Conservation (phyloP, 1,140 invertebrate genomes). For the Phymorhynchus buccinoides region DNA sequence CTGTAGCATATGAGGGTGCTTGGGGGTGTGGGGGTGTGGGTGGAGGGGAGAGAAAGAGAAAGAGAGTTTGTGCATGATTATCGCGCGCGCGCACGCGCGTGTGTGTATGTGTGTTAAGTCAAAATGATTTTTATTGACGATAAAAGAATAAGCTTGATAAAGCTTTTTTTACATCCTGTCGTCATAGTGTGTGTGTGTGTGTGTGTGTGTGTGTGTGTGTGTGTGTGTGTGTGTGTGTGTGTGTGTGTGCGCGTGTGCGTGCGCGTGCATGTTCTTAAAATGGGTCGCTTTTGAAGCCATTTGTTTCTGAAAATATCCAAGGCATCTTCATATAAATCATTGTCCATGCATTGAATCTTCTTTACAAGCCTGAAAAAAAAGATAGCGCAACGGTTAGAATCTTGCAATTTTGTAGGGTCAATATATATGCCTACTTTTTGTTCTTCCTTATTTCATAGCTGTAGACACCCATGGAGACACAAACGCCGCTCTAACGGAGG, state of each 20-base stretch:
- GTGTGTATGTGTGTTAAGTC: background rate
- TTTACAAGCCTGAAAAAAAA: too few relatives aligned
- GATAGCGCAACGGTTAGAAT: too few relatives aligned
- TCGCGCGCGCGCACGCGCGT: background rate
- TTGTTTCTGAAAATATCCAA: too few relatives aligned
- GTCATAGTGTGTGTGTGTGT: background rate
- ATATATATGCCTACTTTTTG: too few relatives aligned
- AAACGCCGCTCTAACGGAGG: conserved; percentile 61
- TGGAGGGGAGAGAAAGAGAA: background rate
- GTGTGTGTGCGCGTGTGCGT: background rate
- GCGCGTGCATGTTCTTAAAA: background rate
- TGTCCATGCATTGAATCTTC: too few relatives aligned
- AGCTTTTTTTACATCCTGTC: too few relatives aligned
- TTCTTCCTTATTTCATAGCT: conserved; percentile 35
- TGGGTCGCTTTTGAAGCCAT: too few relatives aligned
- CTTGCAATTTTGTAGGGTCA: too few relatives aligned
- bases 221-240: background rate
- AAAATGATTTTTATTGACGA: too few relatives aligned
- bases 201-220: conserved; percentile 3
- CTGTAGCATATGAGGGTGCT: background rate
- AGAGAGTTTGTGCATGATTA: background rate
- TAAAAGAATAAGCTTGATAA: too few relatives aligned
- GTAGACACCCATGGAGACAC: conserved; percentile 56
- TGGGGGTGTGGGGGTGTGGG: background rate
- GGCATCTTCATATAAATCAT: too few relatives aligned